A percentile compares a stretch with the other conserved stretches of the same genome.
These are phyloP conservation scores for Mesorhabditis sp. DNA, from an alignment of 2,888 invertebrate genomes.

Conservation along the genomic window DNA sequence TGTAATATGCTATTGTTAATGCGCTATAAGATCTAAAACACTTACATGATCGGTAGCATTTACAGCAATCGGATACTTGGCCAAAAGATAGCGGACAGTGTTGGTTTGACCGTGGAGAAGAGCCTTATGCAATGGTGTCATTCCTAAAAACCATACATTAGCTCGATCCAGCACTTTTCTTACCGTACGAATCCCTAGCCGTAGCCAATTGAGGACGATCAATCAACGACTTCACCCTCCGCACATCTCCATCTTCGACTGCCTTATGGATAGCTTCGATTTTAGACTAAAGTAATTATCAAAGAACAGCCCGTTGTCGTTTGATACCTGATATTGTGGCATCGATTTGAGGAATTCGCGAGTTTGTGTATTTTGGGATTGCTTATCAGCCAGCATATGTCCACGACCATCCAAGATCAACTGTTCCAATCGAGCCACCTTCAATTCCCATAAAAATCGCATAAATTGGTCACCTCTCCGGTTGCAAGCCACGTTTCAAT, in stretches of 20 bases:
- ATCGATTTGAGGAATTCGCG: slow-evolving; percentile 50
- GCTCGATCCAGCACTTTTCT: not conserved
- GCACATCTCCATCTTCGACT: slow-evolving; percentile 77
- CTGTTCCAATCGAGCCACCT: slow-evolving; percentile 40
- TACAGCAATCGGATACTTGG: slow-evolving; percentile 60
- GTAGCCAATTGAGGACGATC: slow-evolving; percentile 73
- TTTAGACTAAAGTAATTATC: slow-evolving; percentile 70
- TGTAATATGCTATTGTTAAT: too few species aligned
- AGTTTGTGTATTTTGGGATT: slow-evolving; percentile 6
- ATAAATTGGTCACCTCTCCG: slow-evolving; percentile 37
- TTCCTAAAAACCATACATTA: slow-evolving; percentile 29
- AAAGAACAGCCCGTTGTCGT: not conserved
- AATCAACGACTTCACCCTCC: slow-evolving; percentile 74
- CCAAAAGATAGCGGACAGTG: slow-evolving; percentile 70
- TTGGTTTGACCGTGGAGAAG: slow-evolving; percentile 65
- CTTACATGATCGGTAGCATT: slow-evolving; percentile 60
- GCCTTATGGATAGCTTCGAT: slow-evolving; percentile 83
- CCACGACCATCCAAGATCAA: slow-evolving; percentile 52
- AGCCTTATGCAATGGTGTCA: slow-evolving; percentile 56
- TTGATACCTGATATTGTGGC: slow-evolving; percentile 45
- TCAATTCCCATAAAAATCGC: not conserved
- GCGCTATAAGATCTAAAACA: not conserved
- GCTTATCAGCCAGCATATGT: slow-evolving; percentile 20
- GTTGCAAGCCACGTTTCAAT: slow-evolving; percentile 50
- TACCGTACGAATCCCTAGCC: slow-evolving; percentile 72